Conservation (phyloP, 2,888 invertebrate genomes). For the Iselma pallidipennis region DNA sequence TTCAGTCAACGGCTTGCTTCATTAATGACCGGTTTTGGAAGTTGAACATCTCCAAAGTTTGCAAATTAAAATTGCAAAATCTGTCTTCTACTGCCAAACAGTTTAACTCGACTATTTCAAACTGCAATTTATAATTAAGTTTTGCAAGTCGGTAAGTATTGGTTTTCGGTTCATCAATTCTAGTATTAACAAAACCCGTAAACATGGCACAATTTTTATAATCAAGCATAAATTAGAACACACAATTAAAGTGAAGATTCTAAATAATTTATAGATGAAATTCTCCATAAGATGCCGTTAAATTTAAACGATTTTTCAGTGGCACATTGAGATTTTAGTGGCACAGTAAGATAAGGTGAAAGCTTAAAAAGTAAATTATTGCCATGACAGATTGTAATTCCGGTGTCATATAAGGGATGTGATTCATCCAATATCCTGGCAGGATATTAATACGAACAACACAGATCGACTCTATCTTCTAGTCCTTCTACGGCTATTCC, state of each 20-base stretch:
- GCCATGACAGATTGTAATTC: slow-evolving; percentile 10
- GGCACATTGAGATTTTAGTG: background rate
- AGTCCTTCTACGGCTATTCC: background rate
- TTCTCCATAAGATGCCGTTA: background rate
- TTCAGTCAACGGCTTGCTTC: slow-evolving; percentile 36
- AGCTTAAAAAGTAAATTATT: slow-evolving; percentile 9
- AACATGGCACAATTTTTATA: too few relatives aligned
- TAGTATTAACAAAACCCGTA: too few relatives aligned
- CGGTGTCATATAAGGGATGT: slow-evolving; percentile 1
- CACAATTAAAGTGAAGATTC: too few relatives aligned
- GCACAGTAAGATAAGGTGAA: background rate
- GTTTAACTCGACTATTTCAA: slow-evolving; percentile 45
- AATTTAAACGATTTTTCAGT: background rate
- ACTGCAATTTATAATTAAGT: slow-evolving; percentile 44
- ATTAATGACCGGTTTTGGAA: slow-evolving; percentile 42
- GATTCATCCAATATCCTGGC: slow-evolving; percentile 15
- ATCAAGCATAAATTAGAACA: too few relatives aligned
- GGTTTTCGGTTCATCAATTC: slow-evolving; percentile 2
- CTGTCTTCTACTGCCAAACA: slow-evolving; percentile 44
- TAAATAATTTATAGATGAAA: background rate
- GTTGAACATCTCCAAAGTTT: slow-evolving; percentile 42
- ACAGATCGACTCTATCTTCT: slow-evolving; percentile 7
- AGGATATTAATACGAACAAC: slow-evolving; percentile 16
- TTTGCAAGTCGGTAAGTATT: slow-evolving; percentile 42
- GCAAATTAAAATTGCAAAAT: slow-evolving; percentile 48